These are phyloP conservation scores for Alethe diademata DNA, from an alignment of 2,113 vertebrate species.

Conservation along the genomic window DNA sequence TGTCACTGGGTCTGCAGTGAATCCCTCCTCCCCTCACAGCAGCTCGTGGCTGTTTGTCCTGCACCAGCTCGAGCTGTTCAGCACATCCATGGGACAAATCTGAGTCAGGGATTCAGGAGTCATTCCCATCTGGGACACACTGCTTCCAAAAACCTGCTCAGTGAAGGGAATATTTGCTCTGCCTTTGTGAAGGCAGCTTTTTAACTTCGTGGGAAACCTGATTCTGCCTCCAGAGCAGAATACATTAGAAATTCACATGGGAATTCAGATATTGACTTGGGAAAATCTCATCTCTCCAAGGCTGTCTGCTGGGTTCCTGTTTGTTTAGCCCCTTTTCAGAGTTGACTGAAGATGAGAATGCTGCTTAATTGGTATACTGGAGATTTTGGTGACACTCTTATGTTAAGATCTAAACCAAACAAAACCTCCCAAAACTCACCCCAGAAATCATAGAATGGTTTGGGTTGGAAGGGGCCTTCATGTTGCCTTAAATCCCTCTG, in stretches of 20 bases:
- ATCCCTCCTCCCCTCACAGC: neutral
- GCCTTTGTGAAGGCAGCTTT: neutral
- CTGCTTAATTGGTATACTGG: neutral
- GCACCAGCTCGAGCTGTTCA: neutral
- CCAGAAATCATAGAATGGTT: neutral
- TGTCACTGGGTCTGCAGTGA: neutral
- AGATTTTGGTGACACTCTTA: neutral
- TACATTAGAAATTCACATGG: neutral
- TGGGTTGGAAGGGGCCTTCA: neutral
- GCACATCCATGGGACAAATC: neutral
- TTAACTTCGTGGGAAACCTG: neutral
- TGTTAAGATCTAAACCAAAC: neutral
- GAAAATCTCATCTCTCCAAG: neutral
- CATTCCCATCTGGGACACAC: neutral
- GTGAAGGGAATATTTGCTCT: neutral
- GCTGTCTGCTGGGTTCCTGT: neutral
- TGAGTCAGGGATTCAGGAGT: neutral
- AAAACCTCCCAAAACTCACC: neutral
- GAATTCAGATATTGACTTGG: neutral
- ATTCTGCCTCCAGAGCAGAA: neutral
- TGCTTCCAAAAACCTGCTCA: accelerated
- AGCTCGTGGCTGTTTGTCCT: neutral
- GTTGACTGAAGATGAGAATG: neutral
- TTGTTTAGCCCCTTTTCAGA: neutral
- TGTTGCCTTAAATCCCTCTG: neutral